Evolutionary conservation across 1,140 invertebrate genomes (phyloP), one percentile per base, ranked within the genome.

Genomic region (Acyrthosiphon pisum): DNA sequence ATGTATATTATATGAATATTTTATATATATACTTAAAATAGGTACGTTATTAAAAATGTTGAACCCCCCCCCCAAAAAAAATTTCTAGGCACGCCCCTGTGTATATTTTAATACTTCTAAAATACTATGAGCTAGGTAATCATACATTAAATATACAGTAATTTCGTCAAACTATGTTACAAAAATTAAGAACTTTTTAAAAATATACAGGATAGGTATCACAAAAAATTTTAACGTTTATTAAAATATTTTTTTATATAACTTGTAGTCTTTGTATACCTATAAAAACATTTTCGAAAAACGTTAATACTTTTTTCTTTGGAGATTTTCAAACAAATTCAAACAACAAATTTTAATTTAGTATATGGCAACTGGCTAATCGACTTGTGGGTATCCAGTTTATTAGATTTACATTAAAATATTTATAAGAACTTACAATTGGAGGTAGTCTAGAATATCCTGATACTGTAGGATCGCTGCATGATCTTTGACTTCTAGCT

Each of bases 401-500:
- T 76, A 76, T 76, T 76, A n/a, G 60, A n/a, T 76, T 76, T 76
- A 20, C 30, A 76, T 76, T n/a, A 44, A 86, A 41, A 22, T 60
- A 23, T 89, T 50, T 23, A 81, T 56, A 18, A 84, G 37, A 86
- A 94, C 94, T 94, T 90, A 95, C 95, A 30, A 95, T 95, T 46
- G 94, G 94, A 26, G 95, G 95, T n/a, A 95, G 94, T 35, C 94
- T 93, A 22, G 90, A 93, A 93, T 94, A 94, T 76, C 94, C 91
- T 35, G 94, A 44, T 30, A 95, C 94, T 6, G 94, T 93, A 26
- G 95, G 94, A 41, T 95, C 94, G 76, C 94, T 94, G 93, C 94
- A 93, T 8, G 94, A 95, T 37, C 94, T 93, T 90, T 94, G 94
- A n/a, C 93, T 94, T 81, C 94, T 93, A 1, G 94, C 94, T 23